Conservation (phyloP, 2,888 invertebrate genomes). For the Hyles lineata region DNA sequence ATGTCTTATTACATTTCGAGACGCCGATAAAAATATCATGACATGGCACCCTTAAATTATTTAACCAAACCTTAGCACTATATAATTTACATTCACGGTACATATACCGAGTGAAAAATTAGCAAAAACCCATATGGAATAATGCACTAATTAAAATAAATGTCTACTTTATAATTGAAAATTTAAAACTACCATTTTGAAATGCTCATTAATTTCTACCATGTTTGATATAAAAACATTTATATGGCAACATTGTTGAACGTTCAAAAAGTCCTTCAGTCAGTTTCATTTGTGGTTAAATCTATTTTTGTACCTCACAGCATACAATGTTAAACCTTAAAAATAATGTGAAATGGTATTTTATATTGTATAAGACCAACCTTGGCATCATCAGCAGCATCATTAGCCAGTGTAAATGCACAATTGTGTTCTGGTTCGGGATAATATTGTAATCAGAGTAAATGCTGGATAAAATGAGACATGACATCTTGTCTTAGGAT, state of each 20-base stretch:
- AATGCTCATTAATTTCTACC: slow-evolving; percentile 24
- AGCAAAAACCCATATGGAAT: background rate
- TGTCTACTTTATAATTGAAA: background rate
- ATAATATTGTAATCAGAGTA: too few relatives aligned
- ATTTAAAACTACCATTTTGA: background rate
- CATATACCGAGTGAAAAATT: slow-evolving; percentile 5
- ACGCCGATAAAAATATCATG: background rate
- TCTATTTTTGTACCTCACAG: background rate
- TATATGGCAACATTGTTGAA: slow-evolving; percentile 32
- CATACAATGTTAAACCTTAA: background rate
- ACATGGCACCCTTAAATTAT: slow-evolving; percentile 2
- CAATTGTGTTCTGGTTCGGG: too few relatives aligned
- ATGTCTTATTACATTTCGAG: background rate
- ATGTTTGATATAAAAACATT: slow-evolving; percentile 27
- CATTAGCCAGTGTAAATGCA: too few relatives aligned
- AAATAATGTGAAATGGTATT: background rate
- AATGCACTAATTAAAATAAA: background rate
- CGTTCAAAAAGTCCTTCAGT: slow-evolving; percentile 13
- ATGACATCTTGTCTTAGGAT: too few relatives aligned
- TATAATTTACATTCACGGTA: background rate
- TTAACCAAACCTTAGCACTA: background rate
- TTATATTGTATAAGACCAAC: too few relatives aligned
- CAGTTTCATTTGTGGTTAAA: slow-evolving; percentile 6
- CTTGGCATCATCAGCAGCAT: too few relatives aligned
- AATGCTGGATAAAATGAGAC: too few relatives aligned